phyloP scores from a whole-genome alignment of 2,888 invertebrate genomes.

The Scaptomyza parva region DNA sequence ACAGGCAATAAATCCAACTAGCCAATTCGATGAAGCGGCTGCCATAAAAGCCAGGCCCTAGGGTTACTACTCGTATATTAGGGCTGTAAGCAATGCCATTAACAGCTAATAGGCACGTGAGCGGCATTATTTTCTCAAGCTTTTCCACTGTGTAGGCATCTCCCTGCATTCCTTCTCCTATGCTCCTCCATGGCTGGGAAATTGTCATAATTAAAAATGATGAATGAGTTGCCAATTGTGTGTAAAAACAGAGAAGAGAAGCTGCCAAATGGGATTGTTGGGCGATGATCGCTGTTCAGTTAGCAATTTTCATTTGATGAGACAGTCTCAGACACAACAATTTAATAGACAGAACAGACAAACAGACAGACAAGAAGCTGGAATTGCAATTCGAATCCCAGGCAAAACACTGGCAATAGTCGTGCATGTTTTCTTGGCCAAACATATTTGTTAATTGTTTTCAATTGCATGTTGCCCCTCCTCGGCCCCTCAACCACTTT shows the following conservation, averaged over 20 bases:
- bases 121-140: slow-evolving; percentile 48
- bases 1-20: slow-evolving; percentile 35
- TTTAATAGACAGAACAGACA: too few species aligned
- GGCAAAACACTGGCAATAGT: background rate
- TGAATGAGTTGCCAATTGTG: slow-evolving; percentile 65
- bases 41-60: slow-evolving; percentile 25
- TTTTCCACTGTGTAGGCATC: slow-evolving; percentile 20
- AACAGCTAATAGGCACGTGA: slow-evolving; percentile 61
- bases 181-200: background rate
- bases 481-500: slow-evolving; percentile 27
- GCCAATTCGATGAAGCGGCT: slow-evolving; percentile 11
- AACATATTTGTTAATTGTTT: slow-evolving; percentile 67
- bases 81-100: slow-evolving; percentile 41
- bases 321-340: too few species aligned
- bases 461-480: slow-evolving; percentile 56
- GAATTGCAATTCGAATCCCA: slow-evolving; percentile 18
- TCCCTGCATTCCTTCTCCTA: too few species aligned
- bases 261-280: slow-evolving; percentile 26
- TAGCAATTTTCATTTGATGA: slow-evolving; percentile 33
- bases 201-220: slow-evolving; percentile 76
- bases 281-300: slow-evolving; percentile 19
- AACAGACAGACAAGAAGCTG: slow-evolving; percentile 3
- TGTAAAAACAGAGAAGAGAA: slow-evolving; percentile 12
- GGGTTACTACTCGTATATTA: slow-evolving; percentile 4
- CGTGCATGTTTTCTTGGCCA: slow-evolving; percentile 48